These are phyloP conservation scores for Lymantria monacha DNA, from an alignment of 2,888 invertebrate species.

Conservation along the genomic window DNA sequence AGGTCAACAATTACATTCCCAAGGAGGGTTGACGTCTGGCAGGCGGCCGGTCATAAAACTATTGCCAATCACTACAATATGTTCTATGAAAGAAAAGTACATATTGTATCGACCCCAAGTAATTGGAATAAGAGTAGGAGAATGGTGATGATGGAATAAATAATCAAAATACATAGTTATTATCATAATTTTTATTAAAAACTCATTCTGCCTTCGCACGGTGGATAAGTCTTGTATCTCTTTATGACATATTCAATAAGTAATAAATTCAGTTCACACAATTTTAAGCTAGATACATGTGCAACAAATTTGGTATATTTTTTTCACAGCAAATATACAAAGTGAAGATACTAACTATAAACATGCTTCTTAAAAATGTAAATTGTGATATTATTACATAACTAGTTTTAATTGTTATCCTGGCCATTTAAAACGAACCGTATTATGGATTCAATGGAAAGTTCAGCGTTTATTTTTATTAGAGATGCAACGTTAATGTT, in stretches of 20 bases:
- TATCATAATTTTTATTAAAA: constrained; percentile 61
- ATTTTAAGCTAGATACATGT: constrained; percentile 26
- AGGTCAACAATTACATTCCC: too few species aligned
- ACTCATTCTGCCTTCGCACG: constrained; percentile 54
- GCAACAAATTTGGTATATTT: constrained; percentile 20
- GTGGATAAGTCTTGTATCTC: constrained; percentile 77
- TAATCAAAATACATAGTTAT: constrained; percentile 5
- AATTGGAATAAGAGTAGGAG: too few species aligned
- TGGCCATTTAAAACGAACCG: too few species aligned
- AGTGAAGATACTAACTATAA: constrained; percentile 10
- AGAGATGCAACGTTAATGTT: too few species aligned
- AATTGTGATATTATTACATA: not conserved
- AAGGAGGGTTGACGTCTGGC: too few species aligned
- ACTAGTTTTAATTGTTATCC: not conserved
- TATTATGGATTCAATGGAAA: too few species aligned
- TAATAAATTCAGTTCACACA: constrained; percentile 24
- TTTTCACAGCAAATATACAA: constrained; percentile 14
- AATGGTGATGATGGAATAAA: too few species aligned
- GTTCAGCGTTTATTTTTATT: too few species aligned
- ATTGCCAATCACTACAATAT: too few species aligned
- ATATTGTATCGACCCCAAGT: too few species aligned
- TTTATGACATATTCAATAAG: constrained; percentile 48
- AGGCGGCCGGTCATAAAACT: too few species aligned
- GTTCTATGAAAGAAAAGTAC: too few species aligned
- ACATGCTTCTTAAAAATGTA: not conserved